Conservation (phyloP, 1,140 invertebrate species). For the Caenorhabditis tropicalis region DNA sequence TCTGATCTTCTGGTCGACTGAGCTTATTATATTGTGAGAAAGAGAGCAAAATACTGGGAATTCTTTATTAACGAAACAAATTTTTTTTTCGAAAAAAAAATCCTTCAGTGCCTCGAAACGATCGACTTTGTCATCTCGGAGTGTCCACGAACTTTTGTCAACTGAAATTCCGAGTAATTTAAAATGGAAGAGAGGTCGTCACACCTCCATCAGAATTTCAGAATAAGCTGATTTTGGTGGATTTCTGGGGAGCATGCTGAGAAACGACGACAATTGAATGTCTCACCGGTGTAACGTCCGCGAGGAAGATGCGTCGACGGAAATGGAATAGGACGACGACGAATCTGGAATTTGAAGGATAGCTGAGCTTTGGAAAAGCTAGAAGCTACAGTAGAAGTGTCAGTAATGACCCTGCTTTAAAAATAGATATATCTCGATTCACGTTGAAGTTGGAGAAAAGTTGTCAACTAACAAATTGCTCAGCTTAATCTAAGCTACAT, state of each 20-base stretch:
- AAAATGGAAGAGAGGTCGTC: no score
- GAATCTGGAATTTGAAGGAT: constrained; percentile 43
- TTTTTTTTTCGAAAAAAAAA: neutral
- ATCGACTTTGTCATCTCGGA: neutral
- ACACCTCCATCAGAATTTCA: no score
- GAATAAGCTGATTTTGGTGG: neutral
- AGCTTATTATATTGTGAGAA: no score
- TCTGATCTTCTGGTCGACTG: no score
- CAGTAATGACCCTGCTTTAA: no score
- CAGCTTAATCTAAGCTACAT: no score
- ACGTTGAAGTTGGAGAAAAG: neutral
- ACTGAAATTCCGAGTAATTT: neutral
- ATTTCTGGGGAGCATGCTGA: neutral
- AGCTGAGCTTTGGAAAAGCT: no score
- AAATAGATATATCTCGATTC: no score
- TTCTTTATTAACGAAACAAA: neutral
- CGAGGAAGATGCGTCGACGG: neutral
- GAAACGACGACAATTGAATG: neutral
- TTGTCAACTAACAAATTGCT: no score
- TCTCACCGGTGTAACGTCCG: neutral
- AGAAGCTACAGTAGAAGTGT: no score
- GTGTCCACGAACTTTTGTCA: neutral
- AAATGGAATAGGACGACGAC: constrained; percentile 31
- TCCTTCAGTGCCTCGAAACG: neutral
- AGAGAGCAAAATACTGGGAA: neutral